Conservation (phyloP, 2,888 invertebrate species). For the Syrista parreyssii region DNA sequence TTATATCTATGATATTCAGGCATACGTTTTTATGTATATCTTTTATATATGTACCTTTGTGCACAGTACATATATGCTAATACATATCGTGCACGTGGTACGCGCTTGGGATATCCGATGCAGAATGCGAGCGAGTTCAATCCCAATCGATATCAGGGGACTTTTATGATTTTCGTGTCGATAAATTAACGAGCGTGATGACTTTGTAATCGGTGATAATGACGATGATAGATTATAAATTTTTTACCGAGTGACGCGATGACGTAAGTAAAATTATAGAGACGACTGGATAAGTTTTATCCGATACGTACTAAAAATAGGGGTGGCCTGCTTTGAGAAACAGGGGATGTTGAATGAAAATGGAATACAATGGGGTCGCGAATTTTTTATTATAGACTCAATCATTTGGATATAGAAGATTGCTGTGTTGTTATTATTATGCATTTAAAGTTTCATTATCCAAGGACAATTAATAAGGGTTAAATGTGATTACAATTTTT, state of each 20-base stretch:
- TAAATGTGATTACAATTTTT: neutral
- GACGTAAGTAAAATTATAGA: neutral
- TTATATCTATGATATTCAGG: neutral
- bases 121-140: neutral
- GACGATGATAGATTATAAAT: neutral
- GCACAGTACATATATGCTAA: neutral
- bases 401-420: neutral
- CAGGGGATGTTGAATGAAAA: neutral
- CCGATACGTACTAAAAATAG: neutral
- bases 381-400: neutral
- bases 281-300: neutral
- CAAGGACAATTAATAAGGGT: neutral
- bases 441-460: neutral
- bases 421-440: neutral
- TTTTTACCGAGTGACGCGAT: neutral
- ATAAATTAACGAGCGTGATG: neutral
- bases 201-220: neutral
- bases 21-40: neutral
- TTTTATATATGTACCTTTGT: neutral
- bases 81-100: neutral
- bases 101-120: neutral
- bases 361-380: neutral
- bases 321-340: neutral
- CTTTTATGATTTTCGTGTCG: neutral
- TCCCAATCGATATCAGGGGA: neutral